phyloP scores from a whole-genome alignment of 1,140 invertebrate genomes.

The Brachystomella parvula region DNA sequence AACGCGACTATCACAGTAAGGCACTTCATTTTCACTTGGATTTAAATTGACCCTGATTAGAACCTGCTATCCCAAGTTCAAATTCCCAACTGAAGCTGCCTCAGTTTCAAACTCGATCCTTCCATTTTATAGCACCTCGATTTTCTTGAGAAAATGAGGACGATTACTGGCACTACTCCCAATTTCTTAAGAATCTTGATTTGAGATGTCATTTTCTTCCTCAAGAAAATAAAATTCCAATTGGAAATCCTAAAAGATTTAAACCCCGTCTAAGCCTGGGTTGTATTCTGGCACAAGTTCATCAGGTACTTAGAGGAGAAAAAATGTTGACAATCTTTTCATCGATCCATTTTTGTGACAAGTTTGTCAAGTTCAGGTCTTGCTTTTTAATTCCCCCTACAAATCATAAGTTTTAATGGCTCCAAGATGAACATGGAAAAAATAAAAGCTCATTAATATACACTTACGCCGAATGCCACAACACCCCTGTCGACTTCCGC shows the following conservation, averaged over 20 bases:
- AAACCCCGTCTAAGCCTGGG: background rate
- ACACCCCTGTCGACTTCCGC: background rate
- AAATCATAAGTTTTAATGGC: background rate
- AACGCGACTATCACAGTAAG: background rate
- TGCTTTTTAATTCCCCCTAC: background rate
- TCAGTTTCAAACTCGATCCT: background rate
- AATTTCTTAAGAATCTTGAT: background rate
- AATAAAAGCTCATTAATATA: background rate
- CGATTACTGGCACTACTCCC: background rate
- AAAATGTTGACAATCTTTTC: background rate
- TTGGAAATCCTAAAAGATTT: background rate
- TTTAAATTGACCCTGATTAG: background rate
- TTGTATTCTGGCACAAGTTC: background rate
- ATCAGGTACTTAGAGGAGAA: background rate
- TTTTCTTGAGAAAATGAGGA: background rate
- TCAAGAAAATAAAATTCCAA: background rate
- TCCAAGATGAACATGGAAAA: too few relatives aligned
- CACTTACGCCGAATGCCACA: background rate
- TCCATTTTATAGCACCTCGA: slow-evolving; percentile 4
- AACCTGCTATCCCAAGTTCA: background rate
- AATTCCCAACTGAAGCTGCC: background rate
- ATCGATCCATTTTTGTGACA: background rate
- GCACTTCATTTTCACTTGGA: background rate
- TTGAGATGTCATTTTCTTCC: background rate
- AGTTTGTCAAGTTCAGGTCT: background rate